Evolutionary conservation across 2,113 vertebrate genomes (phyloP).

Genomic region (Cardinalis cardinalis): DNA sequence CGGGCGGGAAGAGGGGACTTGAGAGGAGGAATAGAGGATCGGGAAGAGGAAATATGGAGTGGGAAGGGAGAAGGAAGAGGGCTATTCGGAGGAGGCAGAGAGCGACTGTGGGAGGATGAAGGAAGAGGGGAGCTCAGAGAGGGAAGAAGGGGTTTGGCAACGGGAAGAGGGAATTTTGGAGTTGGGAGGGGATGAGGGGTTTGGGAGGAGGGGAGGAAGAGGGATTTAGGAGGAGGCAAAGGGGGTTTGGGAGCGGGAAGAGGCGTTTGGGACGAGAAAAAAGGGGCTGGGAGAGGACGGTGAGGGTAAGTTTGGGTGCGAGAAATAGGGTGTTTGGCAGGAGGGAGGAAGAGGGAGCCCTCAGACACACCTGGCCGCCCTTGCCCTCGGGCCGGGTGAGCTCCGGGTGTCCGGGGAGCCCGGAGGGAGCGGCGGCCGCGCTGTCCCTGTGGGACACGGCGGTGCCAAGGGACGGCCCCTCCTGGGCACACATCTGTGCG

Average conservation of each 20-base stretch:
- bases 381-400: rapidly evolving
- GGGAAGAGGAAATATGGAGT: not conserved
- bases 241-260: not conserved
- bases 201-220: not conserved
- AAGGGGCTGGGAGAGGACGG: not conserved
- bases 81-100: not conserved
- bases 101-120: not conserved
- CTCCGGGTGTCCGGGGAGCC: rapidly evolving
- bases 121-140: no score
- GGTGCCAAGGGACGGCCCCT: not conserved
- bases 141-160: not conserved
- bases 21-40: no score
- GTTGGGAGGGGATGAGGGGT: not conserved
- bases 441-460: rapidly evolving
- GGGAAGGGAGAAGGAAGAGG: not conserved
- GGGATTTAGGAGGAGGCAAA: not conserved
- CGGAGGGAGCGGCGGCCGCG: not conserved
- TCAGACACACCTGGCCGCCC: rapidly evolving
- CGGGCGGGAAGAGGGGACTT: not conserved
- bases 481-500: rapidly evolving
- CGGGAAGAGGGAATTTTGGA: not conserved
- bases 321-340: not conserved
- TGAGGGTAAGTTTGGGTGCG: not conserved
- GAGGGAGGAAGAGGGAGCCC: not conserved
- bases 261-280: no score